Evolutionary conservation across 2,113 vertebrate species (phyloP).

Genomic region (Alligator mississippiensis): DNA sequence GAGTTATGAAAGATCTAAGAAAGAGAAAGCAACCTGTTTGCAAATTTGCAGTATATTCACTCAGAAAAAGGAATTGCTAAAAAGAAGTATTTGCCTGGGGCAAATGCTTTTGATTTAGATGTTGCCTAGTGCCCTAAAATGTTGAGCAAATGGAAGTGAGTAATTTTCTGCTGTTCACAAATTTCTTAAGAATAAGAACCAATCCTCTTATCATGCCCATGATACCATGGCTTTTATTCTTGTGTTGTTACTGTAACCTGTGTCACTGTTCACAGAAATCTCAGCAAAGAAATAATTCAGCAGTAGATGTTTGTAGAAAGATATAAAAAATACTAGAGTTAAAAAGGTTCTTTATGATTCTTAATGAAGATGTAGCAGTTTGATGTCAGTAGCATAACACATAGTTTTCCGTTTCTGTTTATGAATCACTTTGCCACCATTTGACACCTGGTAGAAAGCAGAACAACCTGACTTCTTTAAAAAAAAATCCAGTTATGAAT

Average conservation of each 20-base stretch:
- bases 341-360: background rate
- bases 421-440: background rate
- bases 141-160: background rate
- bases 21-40: background rate
- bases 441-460: conserved; percentile 29
- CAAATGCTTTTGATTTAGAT: background rate
- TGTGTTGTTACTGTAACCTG: background rate
- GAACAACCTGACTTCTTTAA: conserved; percentile 15
- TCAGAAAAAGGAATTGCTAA: rapidly evolving
- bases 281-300: background rate
- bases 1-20: background rate
- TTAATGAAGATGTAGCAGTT: background rate
- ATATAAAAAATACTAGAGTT: background rate
- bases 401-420: conserved; percentile 4
- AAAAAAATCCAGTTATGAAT: conserved; percentile 14
- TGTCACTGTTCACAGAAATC: background rate
- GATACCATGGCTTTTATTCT: background rate
- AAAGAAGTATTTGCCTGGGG: background rate
- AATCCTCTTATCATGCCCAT: background rate
- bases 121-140: background rate
- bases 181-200: background rate
- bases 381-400: background rate
- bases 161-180: rapidly evolving
- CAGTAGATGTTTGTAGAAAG: background rate
- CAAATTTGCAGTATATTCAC: background rate